A percentile compares a stretch with the other conserved stretches of the same genome.
Evolutionary conservation across 2,113 vertebrate genomes (phyloP).

Genomic region (Sebastes fasciatus): DNA sequence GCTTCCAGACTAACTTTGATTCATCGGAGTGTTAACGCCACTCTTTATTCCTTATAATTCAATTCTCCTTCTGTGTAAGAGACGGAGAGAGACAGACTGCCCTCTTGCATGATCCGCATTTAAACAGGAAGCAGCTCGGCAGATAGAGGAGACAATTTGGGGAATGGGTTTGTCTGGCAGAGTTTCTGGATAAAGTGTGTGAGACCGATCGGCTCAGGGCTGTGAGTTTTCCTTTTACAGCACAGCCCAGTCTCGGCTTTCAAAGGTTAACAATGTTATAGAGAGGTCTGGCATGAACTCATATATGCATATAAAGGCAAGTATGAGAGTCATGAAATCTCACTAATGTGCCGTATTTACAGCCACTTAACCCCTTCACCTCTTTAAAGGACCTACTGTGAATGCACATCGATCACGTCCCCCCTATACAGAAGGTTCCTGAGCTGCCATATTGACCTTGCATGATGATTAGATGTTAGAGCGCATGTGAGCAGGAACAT

Average conservation of each 20-base stretch:
- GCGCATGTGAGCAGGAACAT: conserved; percentile 21
- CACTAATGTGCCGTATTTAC: conserved; percentile 47
- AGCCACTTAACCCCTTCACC: conserved; percentile 49
- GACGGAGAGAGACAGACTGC: background rate
- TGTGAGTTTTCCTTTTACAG: background rate
- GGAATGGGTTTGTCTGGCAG: conserved; percentile 29
- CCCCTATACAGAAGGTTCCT: conserved; percentile 11
- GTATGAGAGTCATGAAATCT: conserved; percentile 47
- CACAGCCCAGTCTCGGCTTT: conserved; percentile 20
- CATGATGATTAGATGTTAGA: conserved; percentile 33
- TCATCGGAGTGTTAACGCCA: conserved; percentile 40
- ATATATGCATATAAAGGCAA: conserved; percentile 16
- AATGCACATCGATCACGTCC: conserved; percentile 17
- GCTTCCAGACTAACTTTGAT: conserved; percentile 56
- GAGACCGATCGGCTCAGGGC: conserved; percentile 7
- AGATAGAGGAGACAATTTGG: conserved; percentile 14
- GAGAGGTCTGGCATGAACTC: conserved; percentile 53
- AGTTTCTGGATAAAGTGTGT: conserved; percentile 15
- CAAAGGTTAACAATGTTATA: conserved; percentile 50
- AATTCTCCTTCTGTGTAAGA: conserved; percentile 49
- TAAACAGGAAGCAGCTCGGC: conserved; percentile 22
- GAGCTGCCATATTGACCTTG: conserved; percentile 19
- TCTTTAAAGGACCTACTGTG: conserved; percentile 16
- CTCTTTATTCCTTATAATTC: conserved; percentile 56
- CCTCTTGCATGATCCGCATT: conserved; percentile 17